phyloP scores from a whole-genome alignment of 1,140 invertebrate species.

The Sesamia nonagrioides region DNA sequence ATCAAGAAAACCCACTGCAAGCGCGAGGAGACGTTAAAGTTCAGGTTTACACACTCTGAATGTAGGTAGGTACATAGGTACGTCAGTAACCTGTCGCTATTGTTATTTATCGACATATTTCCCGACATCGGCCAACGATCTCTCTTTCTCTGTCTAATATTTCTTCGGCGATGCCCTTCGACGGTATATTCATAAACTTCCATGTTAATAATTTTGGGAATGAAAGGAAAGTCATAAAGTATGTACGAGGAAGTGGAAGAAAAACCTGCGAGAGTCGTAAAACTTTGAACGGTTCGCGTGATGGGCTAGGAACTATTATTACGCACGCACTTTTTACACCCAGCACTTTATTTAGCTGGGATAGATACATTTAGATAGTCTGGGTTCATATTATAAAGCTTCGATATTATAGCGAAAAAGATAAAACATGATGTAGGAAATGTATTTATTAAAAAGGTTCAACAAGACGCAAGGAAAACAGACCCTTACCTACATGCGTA shows the following conservation, averaged over 20 bases:
- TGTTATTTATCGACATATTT: no score
- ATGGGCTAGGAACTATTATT: constrained; percentile 41
- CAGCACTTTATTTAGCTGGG: constrained; percentile 13
- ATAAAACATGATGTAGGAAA: constrained; percentile 16
- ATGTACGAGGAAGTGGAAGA: constrained; percentile 38
- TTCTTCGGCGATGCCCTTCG: constrained; percentile 4
- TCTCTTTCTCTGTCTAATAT: constrained; percentile 1
- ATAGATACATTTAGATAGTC: constrained; percentile 20
- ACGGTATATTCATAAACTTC: constrained; percentile 32
- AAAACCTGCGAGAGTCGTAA: constrained; percentile 39
- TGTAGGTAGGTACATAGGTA: neutral
- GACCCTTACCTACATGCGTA: neutral
- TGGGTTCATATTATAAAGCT: neutral
- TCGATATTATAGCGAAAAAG: neutral
- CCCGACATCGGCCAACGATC: neutral
- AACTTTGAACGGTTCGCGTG: constrained; percentile 41
- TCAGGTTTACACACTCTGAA: neutral
- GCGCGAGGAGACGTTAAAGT: neutral
- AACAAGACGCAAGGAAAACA: constrained; percentile 11
- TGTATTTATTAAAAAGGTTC: constrained; percentile 22
- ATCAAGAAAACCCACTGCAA: neutral
- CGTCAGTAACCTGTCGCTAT: neutral
- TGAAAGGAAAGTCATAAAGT: constrained; percentile 36
- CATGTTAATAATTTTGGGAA: constrained; percentile 40
- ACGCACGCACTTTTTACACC: constrained; percentile 41